These are phyloP conservation scores for Eupithecia abbreviata DNA, from an alignment of 2,888 invertebrate genomes.

Conservation along the genomic window DNA sequence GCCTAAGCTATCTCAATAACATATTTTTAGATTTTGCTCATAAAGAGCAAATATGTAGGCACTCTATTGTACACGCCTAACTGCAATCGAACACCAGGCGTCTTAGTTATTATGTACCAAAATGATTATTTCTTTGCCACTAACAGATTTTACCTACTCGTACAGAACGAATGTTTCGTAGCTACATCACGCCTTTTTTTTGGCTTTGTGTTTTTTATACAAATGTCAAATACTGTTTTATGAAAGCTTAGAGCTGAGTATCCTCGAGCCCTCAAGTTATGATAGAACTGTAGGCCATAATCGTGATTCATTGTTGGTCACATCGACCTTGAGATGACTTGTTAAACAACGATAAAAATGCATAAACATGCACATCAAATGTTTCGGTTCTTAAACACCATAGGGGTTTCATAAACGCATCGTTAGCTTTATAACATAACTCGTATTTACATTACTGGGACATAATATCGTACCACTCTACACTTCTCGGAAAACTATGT, in stretches of 20 bases:
- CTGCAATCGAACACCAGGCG: not conserved
- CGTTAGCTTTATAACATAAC: conserved; percentile 47
- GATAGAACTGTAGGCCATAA: not conserved
- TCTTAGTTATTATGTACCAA: not conserved
- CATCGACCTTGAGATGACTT: not conserved
- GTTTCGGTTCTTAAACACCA: not conserved
- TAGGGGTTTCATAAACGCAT: not conserved
- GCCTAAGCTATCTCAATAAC: too few species aligned
- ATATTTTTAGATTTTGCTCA: too few species aligned
- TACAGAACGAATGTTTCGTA: not conserved
- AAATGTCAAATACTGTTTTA: not conserved
- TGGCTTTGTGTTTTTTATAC: too few species aligned
- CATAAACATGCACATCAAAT: not conserved
- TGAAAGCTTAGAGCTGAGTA: not conserved
- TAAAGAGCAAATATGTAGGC: too few species aligned
- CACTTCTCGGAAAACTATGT: conserved; percentile 25
- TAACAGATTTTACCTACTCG: not conserved
- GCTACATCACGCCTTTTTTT: too few species aligned
- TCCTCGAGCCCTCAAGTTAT: not conserved
- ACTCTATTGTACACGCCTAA: not conserved
- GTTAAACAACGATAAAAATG: not conserved
- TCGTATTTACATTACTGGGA: conserved; percentile 20
- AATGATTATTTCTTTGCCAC: not conserved
- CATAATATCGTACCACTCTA: conserved; percentile 18
- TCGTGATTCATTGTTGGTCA: not conserved